These are phyloP conservation scores for Pycnomerus fuliginosus DNA, from an alignment of 2,888 invertebrate species.

Conservation along the genomic window DNA sequence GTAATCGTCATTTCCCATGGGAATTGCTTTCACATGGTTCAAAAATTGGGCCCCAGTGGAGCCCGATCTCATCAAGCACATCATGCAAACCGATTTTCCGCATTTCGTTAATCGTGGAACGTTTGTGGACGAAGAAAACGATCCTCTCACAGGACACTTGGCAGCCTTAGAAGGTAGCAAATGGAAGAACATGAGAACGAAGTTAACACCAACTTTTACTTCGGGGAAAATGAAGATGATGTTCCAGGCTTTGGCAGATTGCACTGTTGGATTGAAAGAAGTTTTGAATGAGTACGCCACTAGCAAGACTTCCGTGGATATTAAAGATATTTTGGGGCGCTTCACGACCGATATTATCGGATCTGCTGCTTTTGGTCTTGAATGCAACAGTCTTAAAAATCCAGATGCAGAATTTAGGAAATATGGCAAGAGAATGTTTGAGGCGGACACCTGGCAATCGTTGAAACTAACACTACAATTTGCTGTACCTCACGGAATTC, in stretches of 20 bases:
- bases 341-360: no score
- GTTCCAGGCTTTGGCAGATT: constrained; percentile 60
- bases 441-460: constrained; percentile 23
- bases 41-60: no score
- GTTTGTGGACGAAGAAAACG: constrained; percentile 58
- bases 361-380: constrained; percentile 62
- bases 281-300: constrained; percentile 48
- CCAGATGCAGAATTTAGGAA: constrained; percentile 53
- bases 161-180: constrained; percentile 57
- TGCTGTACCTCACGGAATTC: constrained; percentile 24
- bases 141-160: constrained; percentile 59
- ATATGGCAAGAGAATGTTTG: constrained; percentile 32
- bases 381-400: constrained; percentile 58
- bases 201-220: no score
- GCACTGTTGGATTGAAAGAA: constrained; percentile 55
- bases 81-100: no score
- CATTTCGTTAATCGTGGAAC: constrained; percentile 63
- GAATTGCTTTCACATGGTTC: no score
- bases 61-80: no score
- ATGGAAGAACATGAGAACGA: constrained; percentile 63
- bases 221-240: constrained; percentile 66
- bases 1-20: no score
- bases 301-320: constrained; percentile 41
- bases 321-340: no score
- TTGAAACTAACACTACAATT: constrained; percentile 11